Evolutionary conservation across 2,113 vertebrate species (phyloP), one percentile per base, ranked within the genome.

Genomic region (Notarius quadriscutis): DNA sequence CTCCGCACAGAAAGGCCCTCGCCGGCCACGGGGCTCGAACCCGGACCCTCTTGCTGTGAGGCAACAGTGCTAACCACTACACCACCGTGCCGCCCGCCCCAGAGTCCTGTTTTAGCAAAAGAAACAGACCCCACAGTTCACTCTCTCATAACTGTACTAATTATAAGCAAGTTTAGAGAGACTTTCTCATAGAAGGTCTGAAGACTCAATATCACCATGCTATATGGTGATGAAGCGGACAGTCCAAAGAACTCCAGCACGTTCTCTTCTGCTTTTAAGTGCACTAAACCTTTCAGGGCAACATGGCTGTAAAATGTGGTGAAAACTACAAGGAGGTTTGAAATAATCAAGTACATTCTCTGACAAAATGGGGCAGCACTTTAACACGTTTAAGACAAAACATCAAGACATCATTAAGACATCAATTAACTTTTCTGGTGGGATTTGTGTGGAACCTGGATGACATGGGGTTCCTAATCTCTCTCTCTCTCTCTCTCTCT

Each of bases 61-160:
- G 34, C 34, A 2, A 41, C 34, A 41, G 34, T 3, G 34, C 34
- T 41, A 41, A 41, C 34, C 34, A 41, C 34, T 41, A 41, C 34
- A 41, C 34, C 34, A 41, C 34, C 2, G 34, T 41, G 34, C 34
- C 2, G 34, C 34, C 34, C 34, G 69, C 41, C 41, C 50, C 18
- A 25, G 48, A 7, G n/a, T 30, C 51, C 22, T 51, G 41, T 78
- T 87, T 84, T 69, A 60, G 22, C 48, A 84, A 60, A 50, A 58
- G 15, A 84, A 74, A 79, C 75, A 91, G 92, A 93, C 91, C 93
- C 90, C 92, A 85, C 91, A 89, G 83, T 63, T 71, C 74, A 78
- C 72, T 91, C 90, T 93, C 88, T 93, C 87, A 94, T 95, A 94
- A 95, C 92, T 87, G 78, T 83, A 87, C 53, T 48, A 92, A 85